Conservation (phyloP, 2,797 vertebrate genomes). For the Lithobates sylvaticus region DNA sequence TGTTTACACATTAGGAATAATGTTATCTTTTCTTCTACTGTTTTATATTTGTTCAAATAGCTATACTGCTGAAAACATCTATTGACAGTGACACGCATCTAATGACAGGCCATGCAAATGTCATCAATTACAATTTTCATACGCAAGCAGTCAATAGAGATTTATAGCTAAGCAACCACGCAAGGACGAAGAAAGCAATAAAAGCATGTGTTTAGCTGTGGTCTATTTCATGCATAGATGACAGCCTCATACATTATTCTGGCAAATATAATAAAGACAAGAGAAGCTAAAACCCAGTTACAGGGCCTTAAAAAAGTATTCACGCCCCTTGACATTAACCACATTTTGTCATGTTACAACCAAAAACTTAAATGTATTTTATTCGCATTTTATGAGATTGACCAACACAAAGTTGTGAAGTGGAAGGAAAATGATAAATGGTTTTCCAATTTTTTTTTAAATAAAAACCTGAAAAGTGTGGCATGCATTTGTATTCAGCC, state of each 20-base stretch:
- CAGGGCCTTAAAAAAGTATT: too few relatives aligned
- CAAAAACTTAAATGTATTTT: too few relatives aligned
- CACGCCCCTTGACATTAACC: too few relatives aligned
- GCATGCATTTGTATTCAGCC: too few relatives aligned
- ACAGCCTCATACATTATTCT: constrained; percentile 18
- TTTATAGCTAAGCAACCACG: constrained; percentile 51
- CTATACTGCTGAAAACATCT: not conserved
- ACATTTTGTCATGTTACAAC: too few relatives aligned
- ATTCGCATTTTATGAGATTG: too few relatives aligned
- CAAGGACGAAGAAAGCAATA: not conserved
- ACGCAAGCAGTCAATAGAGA: not conserved
- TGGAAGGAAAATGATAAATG: too few relatives aligned
- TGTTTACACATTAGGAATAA: not conserved
- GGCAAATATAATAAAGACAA: not conserved
- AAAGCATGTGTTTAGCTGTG: constrained; percentile 1
- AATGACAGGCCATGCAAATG: not conserved
- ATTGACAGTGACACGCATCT: not conserved
- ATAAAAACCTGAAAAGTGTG: too few relatives aligned
- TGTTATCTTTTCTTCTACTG: not conserved
- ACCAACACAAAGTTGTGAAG: too few relatives aligned
- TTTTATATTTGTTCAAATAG: constrained; percentile 11
- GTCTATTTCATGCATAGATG: constrained; percentile 14
- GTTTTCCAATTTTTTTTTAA: too few relatives aligned
- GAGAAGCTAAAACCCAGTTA: too few relatives aligned
- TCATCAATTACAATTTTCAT: not conserved